Base-by-base conservation (phyloP, 2,113 vertebrate species). In the Prochilodus magdalenae region DNA sequence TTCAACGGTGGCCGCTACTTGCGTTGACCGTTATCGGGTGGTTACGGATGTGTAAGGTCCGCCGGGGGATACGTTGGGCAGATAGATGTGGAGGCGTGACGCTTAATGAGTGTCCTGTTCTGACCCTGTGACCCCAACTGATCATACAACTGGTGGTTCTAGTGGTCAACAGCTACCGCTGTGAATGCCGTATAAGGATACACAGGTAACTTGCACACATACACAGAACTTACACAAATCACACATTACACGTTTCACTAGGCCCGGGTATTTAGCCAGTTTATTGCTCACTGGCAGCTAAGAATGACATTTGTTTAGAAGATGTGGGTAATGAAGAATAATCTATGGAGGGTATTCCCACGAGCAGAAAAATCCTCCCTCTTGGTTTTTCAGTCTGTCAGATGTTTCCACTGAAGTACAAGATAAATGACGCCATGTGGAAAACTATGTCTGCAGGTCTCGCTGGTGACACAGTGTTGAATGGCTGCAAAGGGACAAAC, bases 41-140 rank as follows among this genome's bases (percentile, higher is more conserved):
- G 97, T 85, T 99, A 99, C 91, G 95, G 95, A 89, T 99, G 98
- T 86, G 87, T 85, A n/a, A 89, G 99, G 98, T 90, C 94, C 93
- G 0, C 91, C 96, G n/a, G n/a, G 0, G 98, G 98, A 26, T 99
- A 98, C 22, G 98, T 99, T n/a, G n/a, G 15, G 98, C 98, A 0
- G 97, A 99, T 89, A 96, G 96, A 85, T 99, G 98, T 24, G 97
- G 99, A 89, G 98, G n/a, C n/a, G 98, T 0, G 98, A 99, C 0
- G 94, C n/a, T 99, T 86, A 99, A 99, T 5, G 97, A 99, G 91
- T 99, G 98, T 79, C n/a, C 93, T 99, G 80, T n/a, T 99, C 98
- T 57, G 97, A 98, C 98, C 98, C 11, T 99, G 98, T 0, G 96
- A 99, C 12, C 86, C 93, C 0, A 95, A 91, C 0, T 97, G 98